Evolutionary conservation across 1,140 invertebrate species (phyloP), one percentile per base, ranked within the genome.

Genomic region (Hypsibius dujardini): DNA sequence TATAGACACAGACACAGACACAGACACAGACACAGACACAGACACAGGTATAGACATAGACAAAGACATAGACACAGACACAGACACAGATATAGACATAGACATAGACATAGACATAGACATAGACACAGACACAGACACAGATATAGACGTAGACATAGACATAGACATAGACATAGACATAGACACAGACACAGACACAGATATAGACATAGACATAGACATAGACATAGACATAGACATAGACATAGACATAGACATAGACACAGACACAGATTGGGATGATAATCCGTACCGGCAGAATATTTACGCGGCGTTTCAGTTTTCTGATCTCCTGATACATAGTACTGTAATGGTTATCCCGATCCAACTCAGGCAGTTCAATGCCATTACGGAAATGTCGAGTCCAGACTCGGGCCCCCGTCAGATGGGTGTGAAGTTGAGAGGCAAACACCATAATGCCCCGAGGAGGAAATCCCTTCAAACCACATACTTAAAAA

Each of bases 341-440:
- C 82, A 98, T 94, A 7, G 93, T 90, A 72, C 90, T 94, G 79
- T 95, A 99, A 81, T 97, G 95, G 78, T 94, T 85, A 78, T 98
- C 95, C 71, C 87, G 82, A 79, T 98, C 96, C 1, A 98, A 79
- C 75, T 87, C 84, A 0, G 87, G 85, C 59, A 98, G 79, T 78
- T 87, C 85, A 1, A 84, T 79, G 0, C 88, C 90, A 47, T 79
- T 75, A 45, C 94, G 84, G 70, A 90, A 82, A 77, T 97, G 93
- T 70, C 88, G 85, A 0, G 94, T 98, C 75, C 86, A 84, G 0
- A 95, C 88, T 74, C 84, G 79, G 0, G 85, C 84, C 1, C 95
- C 95, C 0, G 92, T 93, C 72, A 97, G 79, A 81, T 98, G 95
- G 0, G 95, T 96, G 78, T 98, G 95, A 1, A 98, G 81, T 80